Evolutionary conservation across 2,797 vertebrate genomes (phyloP).

Genomic region (Champsocephalus esox): DNA sequence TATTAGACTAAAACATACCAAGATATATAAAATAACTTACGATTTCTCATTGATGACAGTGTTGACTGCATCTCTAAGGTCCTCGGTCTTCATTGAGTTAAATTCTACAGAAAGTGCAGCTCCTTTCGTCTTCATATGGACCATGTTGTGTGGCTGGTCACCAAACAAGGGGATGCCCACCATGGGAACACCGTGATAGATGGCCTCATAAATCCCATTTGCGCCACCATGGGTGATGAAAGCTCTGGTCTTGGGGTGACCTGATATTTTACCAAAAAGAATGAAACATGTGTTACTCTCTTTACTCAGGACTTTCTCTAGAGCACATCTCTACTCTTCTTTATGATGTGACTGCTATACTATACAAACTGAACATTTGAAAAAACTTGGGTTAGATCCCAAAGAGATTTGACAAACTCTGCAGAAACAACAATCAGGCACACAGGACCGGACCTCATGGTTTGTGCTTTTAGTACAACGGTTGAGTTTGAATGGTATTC

Average conservation of each 20-base stretch:
- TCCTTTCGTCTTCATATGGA: constrained; percentile 88
- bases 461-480: not conserved
- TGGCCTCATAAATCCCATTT: constrained; percentile 94
- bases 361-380: not conserved
- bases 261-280: constrained; percentile 66
- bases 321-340: not conserved
- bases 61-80: constrained; percentile 85
- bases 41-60: constrained; percentile 73
- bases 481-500: not conserved
- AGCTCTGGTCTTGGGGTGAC: constrained; percentile 90
- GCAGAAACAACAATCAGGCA: not conserved
- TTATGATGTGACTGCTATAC: not conserved
- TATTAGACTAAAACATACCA: no score
- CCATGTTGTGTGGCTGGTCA: constrained; percentile 91
- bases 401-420: not conserved
- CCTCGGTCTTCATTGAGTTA: constrained; percentile 69
- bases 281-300: not conserved
- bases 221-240: constrained; percentile 88
- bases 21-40: constrained; percentile 55
- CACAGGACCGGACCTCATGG: not conserved
- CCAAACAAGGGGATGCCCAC: constrained; percentile 91
- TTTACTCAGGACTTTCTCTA: no score
- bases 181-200: constrained; percentile 92
- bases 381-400: not conserved
- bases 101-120: constrained; percentile 76